These are phyloP conservation scores for Drosophila albomicans DNA, from an alignment of 1,140 invertebrate species.

Conservation along the genomic window DNA sequence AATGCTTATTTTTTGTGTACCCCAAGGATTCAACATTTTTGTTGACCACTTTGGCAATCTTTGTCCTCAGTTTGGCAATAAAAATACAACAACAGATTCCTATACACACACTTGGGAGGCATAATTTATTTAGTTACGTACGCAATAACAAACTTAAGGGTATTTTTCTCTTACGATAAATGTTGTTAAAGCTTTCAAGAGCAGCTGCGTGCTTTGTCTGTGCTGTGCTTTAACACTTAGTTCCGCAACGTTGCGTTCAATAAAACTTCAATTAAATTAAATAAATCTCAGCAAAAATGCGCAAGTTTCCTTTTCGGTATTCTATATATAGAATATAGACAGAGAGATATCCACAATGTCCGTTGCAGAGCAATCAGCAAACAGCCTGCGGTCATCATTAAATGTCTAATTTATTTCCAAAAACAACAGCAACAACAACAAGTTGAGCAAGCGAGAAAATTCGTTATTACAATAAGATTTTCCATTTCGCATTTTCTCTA, in stretches of 20 bases:
- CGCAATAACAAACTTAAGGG: neutral
- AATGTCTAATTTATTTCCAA: conserved; percentile 82
- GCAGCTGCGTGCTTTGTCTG: neutral
- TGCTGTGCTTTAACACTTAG: conserved; percentile 37
- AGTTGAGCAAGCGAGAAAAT: conserved; percentile 58
- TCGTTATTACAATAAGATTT: conserved; percentile 73
- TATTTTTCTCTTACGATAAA: neutral
- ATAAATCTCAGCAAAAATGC: conserved; percentile 76
- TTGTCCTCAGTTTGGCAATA: neutral
- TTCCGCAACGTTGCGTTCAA: conserved; percentile 63
- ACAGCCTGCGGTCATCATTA: conserved; percentile 83
- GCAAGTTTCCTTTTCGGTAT: conserved; percentile 36
- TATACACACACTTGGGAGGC: neutral
- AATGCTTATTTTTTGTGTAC: no score
- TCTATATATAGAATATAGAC: neutral
- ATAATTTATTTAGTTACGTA: neutral
- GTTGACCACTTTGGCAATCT: neutral
- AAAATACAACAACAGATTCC: neutral
- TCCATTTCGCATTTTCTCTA: conserved; percentile 64
- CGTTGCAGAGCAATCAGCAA: conserved; percentile 69
- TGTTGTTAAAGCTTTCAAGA: conserved; percentile 3
- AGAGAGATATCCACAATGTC: conserved; percentile 8
- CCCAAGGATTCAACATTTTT: neutral
- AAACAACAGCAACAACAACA: conserved; percentile 44
- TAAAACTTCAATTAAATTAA: conserved; percentile 83